Percentiles rank a stretch among this genome's conserved stretches.
Conservation (phyloP, 2,888 invertebrate species). For the Drosophila helvetica region DNA sequence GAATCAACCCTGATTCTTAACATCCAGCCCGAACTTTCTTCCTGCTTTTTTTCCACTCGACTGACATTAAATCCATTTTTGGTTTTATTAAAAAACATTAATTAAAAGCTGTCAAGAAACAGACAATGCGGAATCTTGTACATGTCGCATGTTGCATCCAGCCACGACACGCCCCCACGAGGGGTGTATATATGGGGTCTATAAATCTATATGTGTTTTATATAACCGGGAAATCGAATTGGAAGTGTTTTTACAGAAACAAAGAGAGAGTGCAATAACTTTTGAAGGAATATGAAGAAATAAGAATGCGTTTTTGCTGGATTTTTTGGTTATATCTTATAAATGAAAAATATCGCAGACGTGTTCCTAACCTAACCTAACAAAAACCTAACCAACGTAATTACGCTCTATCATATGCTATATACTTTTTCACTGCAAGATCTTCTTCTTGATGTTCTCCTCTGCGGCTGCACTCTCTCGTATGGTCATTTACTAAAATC, state of each 20-base stretch:
- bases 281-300: constrained; percentile 3
- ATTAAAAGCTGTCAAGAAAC: constrained; percentile 34
- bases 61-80: constrained; percentile 13
- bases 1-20: neutral
- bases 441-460: neutral
- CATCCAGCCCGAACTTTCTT: constrained; percentile 17
- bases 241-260: constrained; percentile 17
- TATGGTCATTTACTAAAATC: neutral
- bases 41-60: constrained; percentile 3
- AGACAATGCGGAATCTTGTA: constrained; percentile 20
- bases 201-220: constrained; percentile 9
- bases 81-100: constrained; percentile 32
- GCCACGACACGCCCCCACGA: constrained; percentile 21
- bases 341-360: neutral
- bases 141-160: constrained; percentile 1
- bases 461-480: neutral
- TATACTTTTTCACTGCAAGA: constrained; percentile 21
- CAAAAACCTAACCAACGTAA: constrained; percentile 22
- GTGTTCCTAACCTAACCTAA: constrained; percentile 5
- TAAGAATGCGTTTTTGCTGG: neutral
- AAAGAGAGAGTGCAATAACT: constrained; percentile 23
- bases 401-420: constrained; percentile 19
- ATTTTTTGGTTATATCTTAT: neutral
- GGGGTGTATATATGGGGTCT: neutral
- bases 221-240: constrained; percentile 35